Base-by-base conservation (phyloP, 2,888 invertebrate genomes). In the Romanomermis culicivorax region DNA sequence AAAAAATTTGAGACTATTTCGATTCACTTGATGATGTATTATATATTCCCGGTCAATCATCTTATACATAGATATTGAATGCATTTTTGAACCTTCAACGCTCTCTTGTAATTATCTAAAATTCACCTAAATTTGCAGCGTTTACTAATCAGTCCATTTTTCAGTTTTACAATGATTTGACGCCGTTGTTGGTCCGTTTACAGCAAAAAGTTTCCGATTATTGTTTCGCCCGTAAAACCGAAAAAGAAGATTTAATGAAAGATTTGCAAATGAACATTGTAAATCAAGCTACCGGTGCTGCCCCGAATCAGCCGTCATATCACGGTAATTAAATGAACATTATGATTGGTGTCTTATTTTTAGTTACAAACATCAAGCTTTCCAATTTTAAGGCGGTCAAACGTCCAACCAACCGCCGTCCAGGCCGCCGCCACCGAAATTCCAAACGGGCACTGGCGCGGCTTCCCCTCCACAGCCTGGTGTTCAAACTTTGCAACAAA, bases 201-300 rank as follows among this genome's bases (percentile, higher is more conserved):
- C 97, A 97, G 77, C 89, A 85, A 73, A 95, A 95, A 74, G 85
- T 95, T 58, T 81, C 83, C 4, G 97, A 99, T 75, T 95, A 85
- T 73, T 89, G 89, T 71, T 97, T 97, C 74, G 97, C 97, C 42
- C 82, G 97, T 30, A 88, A 88, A 75, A 95, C 95, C 1, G 97
- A 99, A 72, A 95, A 95, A 71, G 97, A 99, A 64, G 97, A 99
- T 71, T 74, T 95, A 62, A 74, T 97, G 71, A 85, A 87, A 71
- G 91, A 93, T 74, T 76, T 95, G 57, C 88, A 89, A 58, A 25
- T 51, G 50, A 49, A 25, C 11, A 49, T 49, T 11, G 29, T 49
- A 11, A 49, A 20, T 27, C 50, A 49, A 27, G 11, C 27, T 4
- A n/a, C 29, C 27, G 11, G 14, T 3, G 14, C 26, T 11, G 14